These are phyloP conservation scores for Litoditis marina DNA, from an alignment of 2,888 invertebrate species.

Conservation along the genomic window DNA sequence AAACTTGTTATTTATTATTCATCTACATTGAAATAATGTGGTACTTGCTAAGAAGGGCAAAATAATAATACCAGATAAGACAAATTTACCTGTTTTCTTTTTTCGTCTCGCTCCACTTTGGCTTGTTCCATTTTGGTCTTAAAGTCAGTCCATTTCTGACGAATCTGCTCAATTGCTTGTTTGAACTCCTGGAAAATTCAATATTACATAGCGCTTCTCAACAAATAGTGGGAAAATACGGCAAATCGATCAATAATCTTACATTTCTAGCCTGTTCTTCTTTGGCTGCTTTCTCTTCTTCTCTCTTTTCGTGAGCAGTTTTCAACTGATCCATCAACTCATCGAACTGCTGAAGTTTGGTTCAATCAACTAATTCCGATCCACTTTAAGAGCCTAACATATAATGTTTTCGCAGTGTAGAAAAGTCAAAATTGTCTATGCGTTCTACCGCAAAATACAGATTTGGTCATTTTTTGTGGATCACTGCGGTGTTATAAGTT, in stretches of 20 bases:
- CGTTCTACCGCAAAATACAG: too few relatives aligned
- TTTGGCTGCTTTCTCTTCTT: conserved; percentile 22
- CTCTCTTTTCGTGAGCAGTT: conserved; percentile 14
- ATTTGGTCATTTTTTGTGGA: too few relatives aligned
- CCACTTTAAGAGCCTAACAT: too few relatives aligned
- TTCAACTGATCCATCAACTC: conserved; percentile 20
- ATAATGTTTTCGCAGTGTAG: too few relatives aligned
- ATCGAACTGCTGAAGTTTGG: conserved; percentile 20
- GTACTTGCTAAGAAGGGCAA: background rate
- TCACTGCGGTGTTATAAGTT: too few relatives aligned
- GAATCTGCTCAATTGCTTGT: conserved; percentile 21
- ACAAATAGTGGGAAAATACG: background rate
- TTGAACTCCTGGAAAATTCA: conserved; percentile 30
- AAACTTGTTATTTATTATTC: too few relatives aligned
- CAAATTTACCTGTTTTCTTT: conserved; percentile 7
- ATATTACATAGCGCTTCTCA: too few relatives aligned
- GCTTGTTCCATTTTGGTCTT: conserved; percentile 23
- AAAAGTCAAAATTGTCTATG: too few relatives aligned
- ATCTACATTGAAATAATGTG: background rate
- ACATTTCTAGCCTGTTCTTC: conserved; percentile 18
- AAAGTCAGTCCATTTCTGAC: conserved; percentile 23
- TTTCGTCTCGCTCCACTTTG: conserved; percentile 11
- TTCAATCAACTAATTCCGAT: background rate
- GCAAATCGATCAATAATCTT: conserved; percentile 17
- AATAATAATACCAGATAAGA: background rate